phyloP scores from a whole-genome alignment of 2,888 invertebrate genomes.

The Pardosa pseudoannulata region DNA sequence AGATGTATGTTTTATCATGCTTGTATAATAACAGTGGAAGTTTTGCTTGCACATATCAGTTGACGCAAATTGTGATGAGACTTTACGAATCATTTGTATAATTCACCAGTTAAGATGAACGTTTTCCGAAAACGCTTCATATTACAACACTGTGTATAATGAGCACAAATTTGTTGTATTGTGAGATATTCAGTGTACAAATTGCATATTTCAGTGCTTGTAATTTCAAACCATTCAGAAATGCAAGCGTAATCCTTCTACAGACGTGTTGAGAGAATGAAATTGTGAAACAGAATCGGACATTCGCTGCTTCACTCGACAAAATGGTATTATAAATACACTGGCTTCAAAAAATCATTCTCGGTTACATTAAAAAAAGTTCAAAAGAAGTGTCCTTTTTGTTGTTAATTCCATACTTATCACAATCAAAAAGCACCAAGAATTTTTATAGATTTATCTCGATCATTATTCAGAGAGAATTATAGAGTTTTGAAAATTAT shows the following conservation, averaged over 20 bases:
- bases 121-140: constrained; percentile 23
- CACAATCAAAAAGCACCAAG: background rate
- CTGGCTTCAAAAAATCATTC: constrained; percentile 1
- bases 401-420: background rate
- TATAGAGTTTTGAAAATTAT: too few relatives aligned
- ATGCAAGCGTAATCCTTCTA: constrained; percentile 4
- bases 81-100: constrained; percentile 37
- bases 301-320: background rate
- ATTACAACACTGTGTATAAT: constrained; percentile 13
- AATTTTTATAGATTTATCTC: too few relatives aligned
- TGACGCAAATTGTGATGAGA: constrained; percentile 54
- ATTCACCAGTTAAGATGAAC: constrained; percentile 24
- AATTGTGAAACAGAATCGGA: background rate
- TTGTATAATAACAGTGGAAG: constrained; percentile 50
- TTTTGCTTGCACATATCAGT: constrained; percentile 68
- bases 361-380: background rate
- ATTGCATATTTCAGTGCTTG: constrained; percentile 50
- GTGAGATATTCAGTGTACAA: constrained; percentile 56
- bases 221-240: constrained; percentile 30
- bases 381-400: background rate
- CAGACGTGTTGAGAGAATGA: constrained; percentile 8
- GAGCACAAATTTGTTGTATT: constrained; percentile 36
- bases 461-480: too few relatives aligned
- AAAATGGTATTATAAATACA: background rate
- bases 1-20: constrained; percentile 43